Percentiles rank a stretch among this genome's conserved stretches.
Conservation (phyloP, 2,113 vertebrate genomes). For the Neopipo cinnamomea region DNA sequence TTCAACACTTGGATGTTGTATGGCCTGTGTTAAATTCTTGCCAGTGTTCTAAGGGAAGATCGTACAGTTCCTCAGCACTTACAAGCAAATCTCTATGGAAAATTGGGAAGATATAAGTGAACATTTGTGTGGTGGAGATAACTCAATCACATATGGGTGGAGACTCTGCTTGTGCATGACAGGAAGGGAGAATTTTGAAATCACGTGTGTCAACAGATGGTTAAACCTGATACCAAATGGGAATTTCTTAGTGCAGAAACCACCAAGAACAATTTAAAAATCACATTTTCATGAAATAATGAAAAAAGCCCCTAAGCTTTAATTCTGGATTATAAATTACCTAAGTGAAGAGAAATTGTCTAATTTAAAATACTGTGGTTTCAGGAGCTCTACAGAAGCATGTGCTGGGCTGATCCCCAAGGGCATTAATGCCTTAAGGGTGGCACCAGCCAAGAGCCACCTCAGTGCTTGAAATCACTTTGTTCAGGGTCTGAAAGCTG, state of each 20-base stretch:
- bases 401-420: accelerated
- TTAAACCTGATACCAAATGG: slow-evolving; percentile 27
- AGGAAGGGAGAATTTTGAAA: neutral
- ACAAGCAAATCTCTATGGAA: neutral
- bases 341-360: accelerated
- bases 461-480: accelerated
- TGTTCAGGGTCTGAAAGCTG: neutral
- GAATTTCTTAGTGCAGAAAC: neutral
- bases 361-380: neutral
- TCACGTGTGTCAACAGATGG: slow-evolving; percentile 39
- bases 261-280: neutral
- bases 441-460: neutral
- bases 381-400: neutral
- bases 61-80: accelerated
- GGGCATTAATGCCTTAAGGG: neutral
- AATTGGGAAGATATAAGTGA: neutral
- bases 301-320: neutral
- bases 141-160: neutral
- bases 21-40: neutral
- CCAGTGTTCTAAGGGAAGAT: neutral
- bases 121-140: neutral
- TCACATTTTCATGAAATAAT: neutral
- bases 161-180: neutral
- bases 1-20: accelerated
- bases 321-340: neutral